A percentile compares a stretch with the other conserved stretches of the same genome.
Evolutionary conservation across 2,797 vertebrate genomes (phyloP).

Genomic region (Euthynnus affinis): DNA sequence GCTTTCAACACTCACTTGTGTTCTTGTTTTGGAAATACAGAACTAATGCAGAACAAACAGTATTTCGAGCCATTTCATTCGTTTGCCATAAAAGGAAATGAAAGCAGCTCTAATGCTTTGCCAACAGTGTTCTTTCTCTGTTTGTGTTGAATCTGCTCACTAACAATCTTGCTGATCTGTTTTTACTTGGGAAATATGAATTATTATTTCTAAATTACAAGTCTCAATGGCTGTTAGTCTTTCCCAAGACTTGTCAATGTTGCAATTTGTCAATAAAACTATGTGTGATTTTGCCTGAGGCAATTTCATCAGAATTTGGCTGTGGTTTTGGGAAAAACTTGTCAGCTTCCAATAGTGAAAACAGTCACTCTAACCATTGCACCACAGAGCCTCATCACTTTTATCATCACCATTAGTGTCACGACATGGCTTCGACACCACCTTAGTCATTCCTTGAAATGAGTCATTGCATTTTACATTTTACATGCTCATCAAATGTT

Average conservation of each 20-base stretch:
- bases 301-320: slow-evolving; percentile 20
- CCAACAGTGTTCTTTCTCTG: slow-evolving; percentile 13
- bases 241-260: slow-evolving; percentile 51
- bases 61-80: slow-evolving; percentile 2
- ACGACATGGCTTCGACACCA: slow-evolving; percentile 50
- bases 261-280: slow-evolving; percentile 57
- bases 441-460: slow-evolving; percentile 63
- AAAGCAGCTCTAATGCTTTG: slow-evolving; percentile 26
- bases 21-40: slow-evolving; percentile 15
- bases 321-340: slow-evolving; percentile 15
- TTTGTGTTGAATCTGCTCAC: slow-evolving; percentile 41
- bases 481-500: slow-evolving; percentile 72
- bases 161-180: slow-evolving; percentile 3
- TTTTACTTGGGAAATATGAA: slow-evolving; percentile 35
- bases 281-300: slow-evolving; percentile 20
- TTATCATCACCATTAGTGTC: slow-evolving; percentile 50
- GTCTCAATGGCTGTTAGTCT: slow-evolving; percentile 19
- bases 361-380: slow-evolving; percentile 28
- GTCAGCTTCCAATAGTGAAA: slow-evolving; percentile 23
- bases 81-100: slow-evolving; percentile 22
- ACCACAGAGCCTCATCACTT: slow-evolving; percentile 42
- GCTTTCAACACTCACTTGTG: slow-evolving; percentile 17
- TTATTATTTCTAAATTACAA: slow-evolving; percentile 32
- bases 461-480: slow-evolving; percentile 74
- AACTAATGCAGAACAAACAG: slow-evolving; percentile 10